Base-by-base conservation (phyloP, 2,113 vertebrate species). In the Eurypyga helias region DNA sequence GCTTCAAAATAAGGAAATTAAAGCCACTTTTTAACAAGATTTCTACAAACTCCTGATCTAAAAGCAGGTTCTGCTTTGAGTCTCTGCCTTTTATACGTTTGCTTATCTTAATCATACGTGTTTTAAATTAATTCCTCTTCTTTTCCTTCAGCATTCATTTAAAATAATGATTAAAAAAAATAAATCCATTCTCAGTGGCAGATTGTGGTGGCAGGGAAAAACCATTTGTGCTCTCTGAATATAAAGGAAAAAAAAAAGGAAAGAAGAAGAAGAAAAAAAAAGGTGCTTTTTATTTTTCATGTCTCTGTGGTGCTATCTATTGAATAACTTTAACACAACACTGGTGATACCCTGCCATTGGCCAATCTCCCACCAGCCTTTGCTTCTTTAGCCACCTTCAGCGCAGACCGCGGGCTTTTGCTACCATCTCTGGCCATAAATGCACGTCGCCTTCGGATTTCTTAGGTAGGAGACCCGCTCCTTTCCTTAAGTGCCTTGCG, bases 231-330 rank as follows among this genome's bases (percentile, higher is more conserved):
- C 75, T 92, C 90, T 89, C 24, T 92, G 96, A 91, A 95, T 58
- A 94, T 23, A 87, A 90, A 88, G 16, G 38, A 60, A 7, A 96
- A 96, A 95, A 73, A 84, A 88, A 65, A 94, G 88, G 25, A n/a
- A 49, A 26, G 23, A 1, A 7, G 14, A 24, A 13, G 10, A n/a
- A 6, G 46, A 43, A 54, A 57, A 69, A 87, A 87, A 81, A 95
- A 96, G 99, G 99, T 99, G 99, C 99, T 98, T 98, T 98, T 87
- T 90, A 70, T 95, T 96, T 96, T 96, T 97, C 86, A 77, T 78
- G 96, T 98, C 96, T 98, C 94, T 98, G 98, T 99, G 99, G 99
- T 99, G 99, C 99, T 99, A 99, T 97, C 96, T 98, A 91, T 98
- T 96, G 85, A 96, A 93, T 97, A 70, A 73, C 77, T 92, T 96